These are phyloP conservation scores for Protobothrops mucrosquamatus DNA, from an alignment of 2,113 vertebrate genomes.

Conservation along the genomic window DNA sequence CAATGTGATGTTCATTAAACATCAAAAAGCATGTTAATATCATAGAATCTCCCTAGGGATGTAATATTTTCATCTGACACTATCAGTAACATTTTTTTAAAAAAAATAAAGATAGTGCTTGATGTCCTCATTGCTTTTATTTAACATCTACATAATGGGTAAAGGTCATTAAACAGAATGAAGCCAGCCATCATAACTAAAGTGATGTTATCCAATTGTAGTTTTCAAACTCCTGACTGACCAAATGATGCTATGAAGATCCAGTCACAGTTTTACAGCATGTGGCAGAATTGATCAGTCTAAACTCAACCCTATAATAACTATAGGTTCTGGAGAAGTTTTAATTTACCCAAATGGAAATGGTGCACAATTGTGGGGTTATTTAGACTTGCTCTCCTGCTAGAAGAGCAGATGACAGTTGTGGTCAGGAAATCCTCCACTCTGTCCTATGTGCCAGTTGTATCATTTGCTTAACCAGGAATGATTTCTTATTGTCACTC, in stretches of 20 bases:
- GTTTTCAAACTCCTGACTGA: neutral
- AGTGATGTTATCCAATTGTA: neutral
- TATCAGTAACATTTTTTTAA: conserved; percentile 6
- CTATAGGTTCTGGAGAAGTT: neutral
- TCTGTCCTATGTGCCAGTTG: neutral
- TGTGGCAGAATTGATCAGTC: neutral
- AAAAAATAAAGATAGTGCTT: neutral
- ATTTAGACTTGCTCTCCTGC: neutral
- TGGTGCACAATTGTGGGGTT: neutral
- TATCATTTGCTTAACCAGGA: neutral
- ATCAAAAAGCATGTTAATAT: conserved; percentile 28
- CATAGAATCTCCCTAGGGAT: conserved; percentile 28
- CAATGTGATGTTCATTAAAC: conserved; percentile 31
- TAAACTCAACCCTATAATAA: neutral
- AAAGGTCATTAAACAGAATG: neutral
- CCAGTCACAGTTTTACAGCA: neutral
- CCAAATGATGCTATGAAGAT: neutral
- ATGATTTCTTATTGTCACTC: neutral
- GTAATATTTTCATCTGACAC: neutral
- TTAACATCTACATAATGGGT: neutral
- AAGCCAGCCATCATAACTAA: neutral
- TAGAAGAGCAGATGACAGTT: neutral
- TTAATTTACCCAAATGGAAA: neutral
- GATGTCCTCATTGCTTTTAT: neutral
- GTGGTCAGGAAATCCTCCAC: neutral